Base-by-base conservation (phyloP, 2,888 invertebrate species). In the Cryptocheilus praepositus region DNA sequence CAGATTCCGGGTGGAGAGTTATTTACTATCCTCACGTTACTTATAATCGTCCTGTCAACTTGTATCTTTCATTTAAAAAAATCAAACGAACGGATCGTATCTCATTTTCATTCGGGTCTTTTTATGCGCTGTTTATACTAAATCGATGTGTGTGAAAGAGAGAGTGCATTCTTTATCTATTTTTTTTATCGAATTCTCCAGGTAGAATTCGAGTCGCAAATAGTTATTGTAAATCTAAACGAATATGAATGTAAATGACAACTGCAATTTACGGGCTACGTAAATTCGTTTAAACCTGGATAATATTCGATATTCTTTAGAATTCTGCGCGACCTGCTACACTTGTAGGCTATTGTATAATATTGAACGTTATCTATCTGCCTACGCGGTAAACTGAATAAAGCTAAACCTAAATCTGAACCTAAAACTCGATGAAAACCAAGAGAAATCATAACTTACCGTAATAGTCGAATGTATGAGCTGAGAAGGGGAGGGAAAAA, bases 381-480 rank as follows among this genome's bases (percentile, higher is more conserved):
- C 57, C 56, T 52, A 66, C 63, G 25, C 19, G 64, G 67, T 59
- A 68, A 70, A 68, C 49, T 68, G 59, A 77, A 65, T 68, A 70
- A 77, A 80, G 74, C 78, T 79, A 79, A 77, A 70, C 71, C 74
- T 79, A 79, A 67, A 67, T 76, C 73, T 75, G 78, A 81, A 77
- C 74, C 76, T 78, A 80, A 76, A 70, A 75, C 49, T 79, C 70
- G 74, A 74, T 83, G 74, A 86, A 84, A 88, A 89, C 84, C 91
- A 91, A 92, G 91, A 91, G 92, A 92, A 93, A 93, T 91, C 92
- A 92, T 92, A 93, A 97, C 98, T 97, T 96, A 98, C 98, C 98
- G 96, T 98, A 98, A 92, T 98, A 98, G 92, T 97, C 98, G 93
- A 97, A 96, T 90, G 97, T 96, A 94, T 96, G 97, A 92, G 97